Evolutionary conservation across 2,797 vertebrate species (phyloP).

Genomic region (Podarcis lilfordi): DNA sequence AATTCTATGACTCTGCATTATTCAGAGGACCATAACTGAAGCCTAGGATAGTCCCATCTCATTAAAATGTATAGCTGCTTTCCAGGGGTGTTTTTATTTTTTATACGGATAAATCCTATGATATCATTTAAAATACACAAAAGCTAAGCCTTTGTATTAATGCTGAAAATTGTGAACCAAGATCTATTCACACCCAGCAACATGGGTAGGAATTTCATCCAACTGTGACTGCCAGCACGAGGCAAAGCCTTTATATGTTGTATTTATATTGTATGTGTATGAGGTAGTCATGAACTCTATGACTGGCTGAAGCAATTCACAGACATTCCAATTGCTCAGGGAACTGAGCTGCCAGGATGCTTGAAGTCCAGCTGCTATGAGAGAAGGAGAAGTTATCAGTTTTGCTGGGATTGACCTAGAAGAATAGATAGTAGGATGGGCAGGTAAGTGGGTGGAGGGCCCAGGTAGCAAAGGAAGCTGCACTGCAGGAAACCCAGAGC

Average conservation of each 20-base stretch:
- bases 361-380: neutral
- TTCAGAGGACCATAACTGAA: constrained; percentile 7
- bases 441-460: neutral
- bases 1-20: constrained; percentile 9
- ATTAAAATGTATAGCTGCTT: constrained; percentile 18
- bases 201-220: neutral
- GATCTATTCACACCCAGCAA: neutral
- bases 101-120: neutral
- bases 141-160: neutral
- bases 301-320: neutral
- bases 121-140: neutral
- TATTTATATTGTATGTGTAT: neutral
- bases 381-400: neutral
- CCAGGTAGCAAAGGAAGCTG: neutral
- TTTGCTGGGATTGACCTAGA: neutral
- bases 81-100: constrained; percentile 3
- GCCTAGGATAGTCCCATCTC: constrained; percentile 1
- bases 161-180: neutral
- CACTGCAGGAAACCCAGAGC: too few relatives aligned
- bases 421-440: neutral
- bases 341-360: neutral
- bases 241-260: neutral
- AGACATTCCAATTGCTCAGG: neutral
- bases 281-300: neutral
- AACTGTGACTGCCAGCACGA: neutral